Percentiles rank a stretch among this genome's conserved stretches.
phyloP scores from a whole-genome alignment of 2,113 vertebrate genomes.

The Athene noctua region DNA sequence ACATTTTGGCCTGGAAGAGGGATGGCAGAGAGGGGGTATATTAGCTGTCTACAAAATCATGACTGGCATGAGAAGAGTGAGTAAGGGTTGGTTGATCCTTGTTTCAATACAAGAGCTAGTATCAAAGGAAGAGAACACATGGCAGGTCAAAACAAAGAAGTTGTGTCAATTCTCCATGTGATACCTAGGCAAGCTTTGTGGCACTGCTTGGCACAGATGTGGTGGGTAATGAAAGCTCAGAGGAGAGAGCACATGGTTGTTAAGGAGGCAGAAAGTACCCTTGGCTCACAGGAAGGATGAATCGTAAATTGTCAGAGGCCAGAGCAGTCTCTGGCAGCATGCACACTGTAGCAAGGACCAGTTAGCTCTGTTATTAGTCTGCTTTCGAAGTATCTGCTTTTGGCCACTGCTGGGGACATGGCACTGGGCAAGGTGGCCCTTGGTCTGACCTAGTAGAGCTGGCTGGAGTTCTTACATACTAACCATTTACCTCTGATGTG shows the following conservation, averaged over 20 bases:
- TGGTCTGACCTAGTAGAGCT: background rate
- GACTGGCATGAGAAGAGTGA: fast-evolving
- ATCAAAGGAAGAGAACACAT: background rate
- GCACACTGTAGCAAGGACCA: fast-evolving
- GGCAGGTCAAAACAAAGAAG: background rate
- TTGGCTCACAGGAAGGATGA: background rate
- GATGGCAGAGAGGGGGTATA: background rate
- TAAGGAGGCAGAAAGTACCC: background rate
- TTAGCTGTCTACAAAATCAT: background rate
- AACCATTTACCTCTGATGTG: background rate
- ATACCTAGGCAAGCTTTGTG: background rate
- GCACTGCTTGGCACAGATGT: background rate
- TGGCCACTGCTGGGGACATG: background rate
- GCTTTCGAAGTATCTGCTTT: background rate
- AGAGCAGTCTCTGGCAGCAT: background rate
- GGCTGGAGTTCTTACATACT: background rate
- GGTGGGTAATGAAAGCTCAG: background rate
- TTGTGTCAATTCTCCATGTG: background rate
- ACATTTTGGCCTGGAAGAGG: background rate
- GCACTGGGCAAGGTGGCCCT: background rate
- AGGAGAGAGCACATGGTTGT: background rate
- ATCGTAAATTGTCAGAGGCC: background rate
- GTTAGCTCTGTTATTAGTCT: background rate
- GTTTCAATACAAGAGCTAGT: fast-evolving
- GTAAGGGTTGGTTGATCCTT: fast-evolving